These are phyloP conservation scores for Cephalopterus ornatus DNA, from an alignment of 2,113 vertebrate species.

Conservation along the genomic window DNA sequence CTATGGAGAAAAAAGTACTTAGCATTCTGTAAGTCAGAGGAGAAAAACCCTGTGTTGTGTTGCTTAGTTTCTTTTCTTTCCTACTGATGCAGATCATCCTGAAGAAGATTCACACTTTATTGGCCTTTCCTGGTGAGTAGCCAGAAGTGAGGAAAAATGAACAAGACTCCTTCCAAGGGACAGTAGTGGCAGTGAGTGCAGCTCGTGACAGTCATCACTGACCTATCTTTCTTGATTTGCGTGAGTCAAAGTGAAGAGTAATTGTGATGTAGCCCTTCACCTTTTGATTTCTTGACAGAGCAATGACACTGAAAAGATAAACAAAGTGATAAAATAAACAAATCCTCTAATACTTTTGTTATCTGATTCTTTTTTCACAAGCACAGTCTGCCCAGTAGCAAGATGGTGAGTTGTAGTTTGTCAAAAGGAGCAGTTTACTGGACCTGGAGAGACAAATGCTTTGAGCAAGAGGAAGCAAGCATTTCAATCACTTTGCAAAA, in stretches of 20 bases:
- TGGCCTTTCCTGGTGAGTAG: not conserved
- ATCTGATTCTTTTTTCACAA: not conserved
- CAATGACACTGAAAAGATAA: not conserved
- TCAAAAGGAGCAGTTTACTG: not conserved
- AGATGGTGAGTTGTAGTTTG: not conserved
- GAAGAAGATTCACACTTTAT: not conserved
- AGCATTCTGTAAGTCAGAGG: not conserved
- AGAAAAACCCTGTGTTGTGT: not conserved
- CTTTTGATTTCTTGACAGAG: not conserved
- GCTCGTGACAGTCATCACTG: not conserved
- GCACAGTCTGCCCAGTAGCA: not conserved
- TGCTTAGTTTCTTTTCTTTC: conserved; percentile 3
- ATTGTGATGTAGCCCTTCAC: not conserved
- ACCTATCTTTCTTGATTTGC: not conserved
- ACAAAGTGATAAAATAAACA: not conserved
- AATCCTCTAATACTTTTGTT: not conserved
- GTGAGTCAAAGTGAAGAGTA: not conserved
- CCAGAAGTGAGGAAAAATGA: not conserved
- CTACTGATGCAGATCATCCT: not conserved
- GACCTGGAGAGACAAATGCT: not conserved
- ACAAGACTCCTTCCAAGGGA: not conserved
- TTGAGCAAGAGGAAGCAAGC: not conserved
- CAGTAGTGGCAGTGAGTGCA: not conserved
- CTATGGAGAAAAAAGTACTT: not conserved
- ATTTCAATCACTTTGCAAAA: not conserved